Base-by-base conservation (phyloP, 2,113 vertebrate genomes). In the Sceloporus tristichus region DNA sequence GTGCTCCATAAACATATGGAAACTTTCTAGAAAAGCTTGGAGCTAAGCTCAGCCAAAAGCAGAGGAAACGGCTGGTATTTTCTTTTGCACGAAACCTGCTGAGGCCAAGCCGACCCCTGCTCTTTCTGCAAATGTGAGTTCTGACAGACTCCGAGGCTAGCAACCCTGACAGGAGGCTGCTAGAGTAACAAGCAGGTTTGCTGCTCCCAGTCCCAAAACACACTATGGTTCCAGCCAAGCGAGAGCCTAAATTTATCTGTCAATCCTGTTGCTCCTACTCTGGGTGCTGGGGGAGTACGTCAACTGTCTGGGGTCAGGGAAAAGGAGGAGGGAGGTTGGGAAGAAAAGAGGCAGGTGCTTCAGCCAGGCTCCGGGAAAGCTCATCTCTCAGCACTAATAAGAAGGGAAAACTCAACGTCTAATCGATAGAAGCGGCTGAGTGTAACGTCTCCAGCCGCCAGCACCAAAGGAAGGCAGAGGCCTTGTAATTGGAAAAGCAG, bases 371-470 rank as follows among this genome's bases (percentile, higher is more conserved):
- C 4, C 9, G 82, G 54, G 56, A 89, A 68, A 80, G 42, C 29
- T 27, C 68, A 21, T 21, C 74, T 88, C 73, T 56, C 59, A 18
- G 86, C 74, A 82, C 81, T 83, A 70, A 77, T 78, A 78, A 83
- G 87, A 83, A 84, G 81, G 87, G 80, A 56, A 83, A 68, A 70
- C 79, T 76, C 80, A 38, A 73, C 59, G 16, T 42, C 87, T 83
- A 68, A 88, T 88, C 87, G 59, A 88, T 88, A 84, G 87, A 18
- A 38, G 87, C 80, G 16, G 80, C 73, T 78, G 81, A 84, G 80
- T 56, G 87, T 29, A 29, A 78, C 42, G 13, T 76, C 87, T 77
- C 80, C 80, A 38, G 74, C n/a, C 25, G 59, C 75, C 59, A 14
- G 48, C 29, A 4, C 59, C 23, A 40, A 77, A 62, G 86, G 86